These are phyloP conservation scores for Triops longicaudatus DNA, from an alignment of 1,140 invertebrate genomes.

Conservation along the genomic window DNA sequence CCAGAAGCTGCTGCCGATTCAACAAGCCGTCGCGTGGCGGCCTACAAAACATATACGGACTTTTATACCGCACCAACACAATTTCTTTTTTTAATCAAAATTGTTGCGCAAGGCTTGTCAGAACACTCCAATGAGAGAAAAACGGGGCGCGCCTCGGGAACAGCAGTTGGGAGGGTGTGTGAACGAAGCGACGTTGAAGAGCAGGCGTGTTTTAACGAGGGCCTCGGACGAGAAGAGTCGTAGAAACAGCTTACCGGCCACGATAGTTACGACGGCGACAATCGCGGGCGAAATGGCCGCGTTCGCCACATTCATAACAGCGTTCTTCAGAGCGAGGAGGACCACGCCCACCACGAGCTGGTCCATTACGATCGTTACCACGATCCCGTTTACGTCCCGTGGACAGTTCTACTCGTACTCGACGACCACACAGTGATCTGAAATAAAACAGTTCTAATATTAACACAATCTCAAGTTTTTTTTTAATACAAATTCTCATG, in stretches of 20 bases:
- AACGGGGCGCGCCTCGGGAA: background rate
- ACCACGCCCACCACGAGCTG: conserved; percentile 49
- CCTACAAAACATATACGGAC: conserved; percentile 28
- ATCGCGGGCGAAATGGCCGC: conserved; percentile 84
- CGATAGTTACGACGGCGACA: conserved; percentile 45
- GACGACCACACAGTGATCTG: conserved; percentile 73
- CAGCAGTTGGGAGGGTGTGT: background rate
- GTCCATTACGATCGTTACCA: conserved; percentile 43
- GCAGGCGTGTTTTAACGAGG: conserved; percentile 15
- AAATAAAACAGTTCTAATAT: background rate
- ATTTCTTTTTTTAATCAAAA: background rate
- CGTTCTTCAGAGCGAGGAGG: conserved; percentile 61
- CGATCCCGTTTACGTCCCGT: conserved; percentile 58
- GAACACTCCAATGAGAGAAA: background rate
- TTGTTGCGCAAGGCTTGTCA: background rate
- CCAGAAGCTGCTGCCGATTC: conserved; percentile 22
- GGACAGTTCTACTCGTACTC: conserved; percentile 85
- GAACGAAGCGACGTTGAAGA: background rate
- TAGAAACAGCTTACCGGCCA: conserved; percentile 8
- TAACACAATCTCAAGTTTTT: background rate
- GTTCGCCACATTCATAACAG: conserved; percentile 85
- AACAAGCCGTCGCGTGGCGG: conserved; percentile 27
- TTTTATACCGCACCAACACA: background rate
- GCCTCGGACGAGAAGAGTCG: background rate
- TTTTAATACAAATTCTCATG: no score